A percentile compares a stretch with the other conserved stretches of the same genome.
phyloP scores from a whole-genome alignment of 2,888 invertebrate species.

The Meloe dianella region DNA sequence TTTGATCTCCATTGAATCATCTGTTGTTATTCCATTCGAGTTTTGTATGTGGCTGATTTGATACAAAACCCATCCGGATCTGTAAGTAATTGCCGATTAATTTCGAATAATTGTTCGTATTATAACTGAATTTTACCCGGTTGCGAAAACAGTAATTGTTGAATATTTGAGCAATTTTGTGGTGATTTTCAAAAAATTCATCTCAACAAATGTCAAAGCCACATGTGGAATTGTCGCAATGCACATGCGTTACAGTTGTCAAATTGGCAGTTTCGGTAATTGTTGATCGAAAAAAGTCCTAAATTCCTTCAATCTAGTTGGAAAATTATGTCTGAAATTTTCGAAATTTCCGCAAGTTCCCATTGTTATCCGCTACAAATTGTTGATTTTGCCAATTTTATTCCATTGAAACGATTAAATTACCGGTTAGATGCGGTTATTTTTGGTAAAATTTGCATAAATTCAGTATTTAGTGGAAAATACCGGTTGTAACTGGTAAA shows the following conservation, averaged over 20 bases:
- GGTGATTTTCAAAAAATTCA: background rate
- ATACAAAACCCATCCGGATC: conserved; percentile 51
- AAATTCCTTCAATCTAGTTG: background rate
- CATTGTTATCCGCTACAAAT: background rate
- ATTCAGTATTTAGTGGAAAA: conserved; percentile 29
- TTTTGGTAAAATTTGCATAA: conserved; percentile 3
- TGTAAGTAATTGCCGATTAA: conserved; percentile 36
- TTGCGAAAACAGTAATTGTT: conserved; percentile 33
- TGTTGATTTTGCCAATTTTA: background rate
- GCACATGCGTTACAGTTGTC: background rate
- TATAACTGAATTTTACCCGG: too few species aligned
- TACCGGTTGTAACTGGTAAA: conserved; percentile 54
- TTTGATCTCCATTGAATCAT: conserved; percentile 40
- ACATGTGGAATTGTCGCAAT: background rate
- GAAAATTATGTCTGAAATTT: background rate
- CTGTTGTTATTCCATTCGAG: conserved; percentile 50
- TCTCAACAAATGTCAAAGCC: background rate
- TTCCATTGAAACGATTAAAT: background rate
- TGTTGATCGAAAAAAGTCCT: background rate
- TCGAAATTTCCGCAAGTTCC: background rate
- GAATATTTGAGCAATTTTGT: conserved; percentile 33
- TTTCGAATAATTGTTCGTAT: too few species aligned
- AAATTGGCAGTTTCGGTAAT: background rate
- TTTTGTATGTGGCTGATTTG: conserved; percentile 51
- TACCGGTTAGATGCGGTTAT: conserved; percentile 7